Conservation (phyloP, 30 jellyfish, hydroid and myxozoan genomes). For the Pelagia noctiluca region DNA sequence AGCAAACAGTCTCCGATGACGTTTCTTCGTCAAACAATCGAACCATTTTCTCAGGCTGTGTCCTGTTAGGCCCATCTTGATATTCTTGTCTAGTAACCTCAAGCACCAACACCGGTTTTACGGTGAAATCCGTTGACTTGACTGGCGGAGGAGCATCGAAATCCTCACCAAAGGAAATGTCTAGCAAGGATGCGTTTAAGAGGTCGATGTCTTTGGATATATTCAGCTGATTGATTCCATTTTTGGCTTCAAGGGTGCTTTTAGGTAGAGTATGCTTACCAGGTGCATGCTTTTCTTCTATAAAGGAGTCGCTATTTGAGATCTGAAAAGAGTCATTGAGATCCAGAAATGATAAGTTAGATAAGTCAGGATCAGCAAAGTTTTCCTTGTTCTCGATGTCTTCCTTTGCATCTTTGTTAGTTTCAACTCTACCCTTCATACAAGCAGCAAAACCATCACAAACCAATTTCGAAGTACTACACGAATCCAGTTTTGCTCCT, state of each 20-base stretch:
- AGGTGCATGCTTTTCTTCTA: slow-evolving; percentile 5
- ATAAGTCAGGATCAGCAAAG: too few species aligned
- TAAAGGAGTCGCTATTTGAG: slow-evolving; percentile 16
- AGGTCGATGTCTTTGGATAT: background rate
- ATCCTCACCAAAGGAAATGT: background rate
- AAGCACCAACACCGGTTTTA: slow-evolving; percentile 45
- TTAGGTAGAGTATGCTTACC: too few species aligned
- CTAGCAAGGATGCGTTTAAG: background rate
- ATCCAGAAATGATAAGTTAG: too few species aligned
- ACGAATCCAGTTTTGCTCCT: too few species aligned
- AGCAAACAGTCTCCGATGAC: slow-evolving; percentile 56
- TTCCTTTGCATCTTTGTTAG: too few species aligned
- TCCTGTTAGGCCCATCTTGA: background rate
- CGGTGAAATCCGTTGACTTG: slow-evolving; percentile 8
- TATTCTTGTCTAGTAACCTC: slow-evolving; percentile 46
- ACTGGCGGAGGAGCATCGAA: background rate
- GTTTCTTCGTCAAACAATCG: slow-evolving; percentile 73
- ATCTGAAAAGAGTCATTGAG: too few species aligned
- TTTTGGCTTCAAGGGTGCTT: background rate
- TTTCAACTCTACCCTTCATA: too few species aligned
- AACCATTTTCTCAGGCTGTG: slow-evolving; percentile 25
- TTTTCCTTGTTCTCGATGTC: too few species aligned
- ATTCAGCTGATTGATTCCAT: too few species aligned
- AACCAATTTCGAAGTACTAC: too few species aligned
- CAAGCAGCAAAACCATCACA: too few species aligned